phyloP scores from a whole-genome alignment of 2,113 vertebrate genomes.

The Choloepus hoffmanni region DNA sequence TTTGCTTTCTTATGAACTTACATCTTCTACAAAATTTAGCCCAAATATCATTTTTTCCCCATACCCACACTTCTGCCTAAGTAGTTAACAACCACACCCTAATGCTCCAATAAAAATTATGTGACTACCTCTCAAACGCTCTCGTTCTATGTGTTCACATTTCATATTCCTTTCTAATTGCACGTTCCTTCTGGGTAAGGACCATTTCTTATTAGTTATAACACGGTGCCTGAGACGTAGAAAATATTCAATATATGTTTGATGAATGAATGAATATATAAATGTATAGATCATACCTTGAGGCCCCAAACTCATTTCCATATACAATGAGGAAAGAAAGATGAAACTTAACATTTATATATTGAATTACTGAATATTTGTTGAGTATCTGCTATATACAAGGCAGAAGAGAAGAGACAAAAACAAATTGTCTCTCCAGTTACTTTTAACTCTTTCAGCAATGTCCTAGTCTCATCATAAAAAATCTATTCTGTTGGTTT shows the following conservation, averaged over 20 bases:
- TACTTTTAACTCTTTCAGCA: conserved; percentile 54
- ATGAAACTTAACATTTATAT: conserved; percentile 49
- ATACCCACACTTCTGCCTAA: neutral
- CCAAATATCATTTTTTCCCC: neutral
- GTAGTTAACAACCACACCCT: neutral
- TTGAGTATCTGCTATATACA: conserved; percentile 2
- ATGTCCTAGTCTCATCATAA: neutral
- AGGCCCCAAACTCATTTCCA: conserved; percentile 45
- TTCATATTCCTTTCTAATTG: conserved; percentile 12
- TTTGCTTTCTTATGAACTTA: conserved; percentile 47
- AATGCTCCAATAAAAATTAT: neutral
- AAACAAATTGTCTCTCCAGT: conserved; percentile 2
- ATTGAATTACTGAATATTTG: conserved; percentile 61
- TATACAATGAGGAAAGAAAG: conserved; percentile 8
- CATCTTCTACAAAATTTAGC: conserved; percentile 34
- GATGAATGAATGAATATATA: conserved; percentile 4
- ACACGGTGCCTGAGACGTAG: neutral
- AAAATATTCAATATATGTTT: neutral
- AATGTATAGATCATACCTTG: neutral
- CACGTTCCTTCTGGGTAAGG: conserved; percentile 19
- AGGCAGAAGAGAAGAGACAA: conserved; percentile 39
- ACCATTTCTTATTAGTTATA: conserved; percentile 22
- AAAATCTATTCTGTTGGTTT: neutral
- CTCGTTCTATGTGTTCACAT: neutral
- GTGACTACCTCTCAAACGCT: conserved; percentile 19